Percentiles rank a stretch among this genome's conserved stretches.
phyloP scores from a whole-genome alignment of 2,797 vertebrate species.

The Microctenopoma stevenorrisi region DNA sequence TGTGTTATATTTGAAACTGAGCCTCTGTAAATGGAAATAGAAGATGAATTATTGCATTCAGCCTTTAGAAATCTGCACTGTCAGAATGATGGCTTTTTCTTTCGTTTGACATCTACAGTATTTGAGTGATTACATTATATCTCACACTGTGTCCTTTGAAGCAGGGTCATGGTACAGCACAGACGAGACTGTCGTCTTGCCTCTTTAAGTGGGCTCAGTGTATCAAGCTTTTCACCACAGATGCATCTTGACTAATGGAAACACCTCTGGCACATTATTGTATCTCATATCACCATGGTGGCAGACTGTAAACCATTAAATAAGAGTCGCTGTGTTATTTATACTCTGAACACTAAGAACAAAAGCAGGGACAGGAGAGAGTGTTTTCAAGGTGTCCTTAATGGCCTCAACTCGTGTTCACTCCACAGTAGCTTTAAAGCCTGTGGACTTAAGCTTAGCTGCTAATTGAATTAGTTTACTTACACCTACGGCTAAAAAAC shows the following conservation, averaged over 20 bases:
- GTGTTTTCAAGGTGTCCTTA: constrained; percentile 68
- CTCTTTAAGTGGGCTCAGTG: constrained; percentile 60
- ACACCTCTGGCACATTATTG: constrained; percentile 73
- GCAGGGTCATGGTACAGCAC: constrained; percentile 63
- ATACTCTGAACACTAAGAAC: constrained; percentile 60
- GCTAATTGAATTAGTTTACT: constrained; percentile 48
- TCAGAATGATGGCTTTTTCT: constrained; percentile 55
- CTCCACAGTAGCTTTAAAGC: constrained; percentile 38
- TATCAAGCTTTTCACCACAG: constrained; percentile 68
- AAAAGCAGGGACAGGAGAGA: constrained; percentile 13
- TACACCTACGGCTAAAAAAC: constrained; percentile 31
- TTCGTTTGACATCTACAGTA: constrained; percentile 56
- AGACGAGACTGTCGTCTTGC: constrained; percentile 28
- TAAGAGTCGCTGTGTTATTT: constrained; percentile 63
- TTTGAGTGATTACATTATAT: constrained; percentile 63
- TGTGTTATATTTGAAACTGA: constrained; percentile 35
- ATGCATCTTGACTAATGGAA: constrained; percentile 76
- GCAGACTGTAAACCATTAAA: constrained; percentile 72
- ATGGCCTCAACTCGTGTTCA: constrained; percentile 42
- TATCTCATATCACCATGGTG: constrained; percentile 76
- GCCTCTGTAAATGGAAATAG: constrained; percentile 47
- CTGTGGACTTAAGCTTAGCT: constrained; percentile 25
- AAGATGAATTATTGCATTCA: constrained; percentile 51
- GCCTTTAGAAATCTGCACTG: constrained; percentile 35
- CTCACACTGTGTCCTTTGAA: constrained; percentile 60